Conservation (phyloP, 2,797 vertebrate species). For the Alauda arvensis region DNA sequence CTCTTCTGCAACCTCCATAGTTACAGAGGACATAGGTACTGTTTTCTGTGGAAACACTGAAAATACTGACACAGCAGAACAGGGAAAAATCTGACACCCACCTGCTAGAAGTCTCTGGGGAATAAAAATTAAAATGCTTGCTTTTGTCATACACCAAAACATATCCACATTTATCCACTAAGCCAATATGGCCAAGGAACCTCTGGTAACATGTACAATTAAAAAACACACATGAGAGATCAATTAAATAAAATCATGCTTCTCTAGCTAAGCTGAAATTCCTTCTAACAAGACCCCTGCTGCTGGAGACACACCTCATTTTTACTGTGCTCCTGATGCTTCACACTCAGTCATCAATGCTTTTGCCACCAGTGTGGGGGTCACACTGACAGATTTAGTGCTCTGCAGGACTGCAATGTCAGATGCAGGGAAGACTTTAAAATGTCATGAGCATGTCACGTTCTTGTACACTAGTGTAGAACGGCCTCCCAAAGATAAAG, state of each 20-base stretch:
- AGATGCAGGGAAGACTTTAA: constrained; percentile 58
- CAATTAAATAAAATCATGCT: neutral
- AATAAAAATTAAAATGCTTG: constrained; percentile 12
- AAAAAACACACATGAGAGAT: constrained; percentile 9
- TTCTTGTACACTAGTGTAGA: constrained; percentile 93
- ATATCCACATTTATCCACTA: neutral
- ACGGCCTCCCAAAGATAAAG: constrained; percentile 92
- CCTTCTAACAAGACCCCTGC: neutral
- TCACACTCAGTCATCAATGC: neutral
- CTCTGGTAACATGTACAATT: constrained; percentile 12
- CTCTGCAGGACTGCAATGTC: neutral
- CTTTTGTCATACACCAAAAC: neutral
- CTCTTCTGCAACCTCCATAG: neutral
- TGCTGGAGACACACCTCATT: neutral
- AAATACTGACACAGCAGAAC: neutral
- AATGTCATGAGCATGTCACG: constrained; percentile 92
- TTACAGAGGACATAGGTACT: fast-evolving
- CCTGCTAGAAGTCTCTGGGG: neutral
- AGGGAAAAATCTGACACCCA: neutral
- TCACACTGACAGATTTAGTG: neutral
- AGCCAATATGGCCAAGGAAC: neutral
- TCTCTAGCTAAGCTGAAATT: neutral
- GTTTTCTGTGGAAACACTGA: neutral
- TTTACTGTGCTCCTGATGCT: neutral
- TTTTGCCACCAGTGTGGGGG: neutral